Evolutionary conservation across 2,888 invertebrate genomes (phyloP).

Genomic region (Platycheirus rosarum): DNA sequence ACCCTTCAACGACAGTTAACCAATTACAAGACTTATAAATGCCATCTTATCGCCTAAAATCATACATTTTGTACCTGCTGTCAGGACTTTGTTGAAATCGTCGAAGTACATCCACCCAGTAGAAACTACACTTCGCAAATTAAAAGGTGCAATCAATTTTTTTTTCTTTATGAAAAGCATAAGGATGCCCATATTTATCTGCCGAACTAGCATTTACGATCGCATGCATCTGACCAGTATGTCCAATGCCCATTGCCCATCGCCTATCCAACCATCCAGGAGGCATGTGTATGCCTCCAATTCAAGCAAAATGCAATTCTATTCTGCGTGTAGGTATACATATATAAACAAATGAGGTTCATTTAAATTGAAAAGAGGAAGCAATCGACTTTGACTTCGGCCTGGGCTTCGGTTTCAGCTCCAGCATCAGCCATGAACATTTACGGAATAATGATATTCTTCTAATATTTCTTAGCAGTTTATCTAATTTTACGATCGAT

Average conservation of each 20-base stretch:
- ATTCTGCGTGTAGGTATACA: conserved; percentile 48
- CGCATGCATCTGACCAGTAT: conserved; percentile 16
- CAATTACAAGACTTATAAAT: conserved; percentile 40
- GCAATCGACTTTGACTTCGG: conserved; percentile 38
- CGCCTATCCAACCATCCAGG: too few species aligned
- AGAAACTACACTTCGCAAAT: conserved; percentile 37
- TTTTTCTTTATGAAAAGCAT: conserved; percentile 45
- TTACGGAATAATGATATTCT: conserved; percentile 74
- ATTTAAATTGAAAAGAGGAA: conserved; percentile 73
- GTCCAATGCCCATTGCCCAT: conserved; percentile 6
- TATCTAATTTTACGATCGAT: conserved; percentile 71
- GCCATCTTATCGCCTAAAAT: conserved; percentile 34
- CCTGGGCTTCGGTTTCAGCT: background rate
- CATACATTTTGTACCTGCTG: conserved; percentile 32
- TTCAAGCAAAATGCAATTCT: conserved; percentile 20
- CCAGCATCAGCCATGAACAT: conserved; percentile 60
- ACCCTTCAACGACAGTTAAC: conserved; percentile 4
- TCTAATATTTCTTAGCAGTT: conserved; percentile 74
- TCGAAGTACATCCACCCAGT: conserved; percentile 2
- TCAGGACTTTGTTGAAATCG: conserved; percentile 58
- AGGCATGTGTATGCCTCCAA: conserved; percentile 5
- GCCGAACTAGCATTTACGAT: conserved; percentile 7
- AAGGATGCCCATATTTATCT: conserved; percentile 60
- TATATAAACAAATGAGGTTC: conserved; percentile 63
- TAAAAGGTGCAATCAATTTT: conserved; percentile 72